Evolutionary conservation across 2,113 vertebrate species (phyloP), one percentile per base, ranked within the genome.

Genomic region (Phyllostomus hastatus): DNA sequence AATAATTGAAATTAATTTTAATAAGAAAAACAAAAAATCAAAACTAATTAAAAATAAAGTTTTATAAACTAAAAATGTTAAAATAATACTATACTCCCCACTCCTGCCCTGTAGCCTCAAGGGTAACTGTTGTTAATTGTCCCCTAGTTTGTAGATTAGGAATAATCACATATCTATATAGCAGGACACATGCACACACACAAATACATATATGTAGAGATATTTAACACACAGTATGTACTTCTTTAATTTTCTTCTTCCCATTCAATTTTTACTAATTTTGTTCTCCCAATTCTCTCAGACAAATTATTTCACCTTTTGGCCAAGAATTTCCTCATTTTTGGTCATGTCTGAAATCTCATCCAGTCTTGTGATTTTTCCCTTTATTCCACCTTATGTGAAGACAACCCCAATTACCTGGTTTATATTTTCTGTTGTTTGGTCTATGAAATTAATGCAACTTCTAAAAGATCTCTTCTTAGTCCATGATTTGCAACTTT

Each of bases 351-450:
- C 66, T 73, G 24, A 90, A 88, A 35, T 38, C 26, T 91, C 66
- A 88, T 43, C 73, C 50, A 67, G 43, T 20, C 48, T 66, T 69
- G 19, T 54, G 35, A 64, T 91, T 84, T 90, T 84, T 84, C 69
- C 61, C 26, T 57, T 15, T 52, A 31, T 48, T 46, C 70, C 22
- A 59, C 48, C 22, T 73, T 52, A 70, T 52, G 52, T 28, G 91
- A 88, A 87, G 3, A 31, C 24, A 87, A 20, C 22, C 79, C 41
- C 88, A 79, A 52, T 94, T 15, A 91, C 33, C 15, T 80, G 72
- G 38, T 9, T 93, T 92, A 41, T 50, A 88, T 70, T 88, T 92
- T 33, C 59, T 91, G 50, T 89, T 94, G 35, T 96, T 94, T 94
- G 57, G 2, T n/a, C 90, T 91, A 31, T 50, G 88, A 96, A 81